Conservation (phyloP, 2,797 vertebrate genomes). For the Aulostomus chinensis region DNA sequence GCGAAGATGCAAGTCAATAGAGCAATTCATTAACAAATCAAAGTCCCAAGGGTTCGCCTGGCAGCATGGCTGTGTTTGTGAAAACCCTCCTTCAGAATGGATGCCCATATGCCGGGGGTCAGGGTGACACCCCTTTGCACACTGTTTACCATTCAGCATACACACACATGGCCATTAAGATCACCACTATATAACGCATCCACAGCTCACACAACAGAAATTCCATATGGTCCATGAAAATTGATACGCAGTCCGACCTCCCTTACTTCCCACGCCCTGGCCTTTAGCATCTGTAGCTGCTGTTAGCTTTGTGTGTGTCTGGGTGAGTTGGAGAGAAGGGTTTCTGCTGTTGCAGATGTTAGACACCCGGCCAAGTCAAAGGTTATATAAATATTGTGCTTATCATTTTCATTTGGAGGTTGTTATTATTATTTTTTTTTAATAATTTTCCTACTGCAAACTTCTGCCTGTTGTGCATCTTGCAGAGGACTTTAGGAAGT, state of each 20-base stretch:
- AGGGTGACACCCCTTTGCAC: constrained; percentile 89
- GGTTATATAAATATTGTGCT: constrained; percentile 75
- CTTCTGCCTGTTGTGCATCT: constrained; percentile 70
- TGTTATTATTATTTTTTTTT: too few relatives aligned
- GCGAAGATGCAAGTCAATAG: constrained; percentile 97
- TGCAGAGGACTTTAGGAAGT: constrained; percentile 78
- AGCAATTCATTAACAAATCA: constrained; percentile 99
- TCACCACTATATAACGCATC: constrained; percentile 93
- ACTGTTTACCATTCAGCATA: constrained; percentile 91
- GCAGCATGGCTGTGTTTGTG: constrained; percentile 87
- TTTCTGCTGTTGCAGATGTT: constrained; percentile 29
- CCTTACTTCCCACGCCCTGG: constrained; percentile 91
- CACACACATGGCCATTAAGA: constrained; percentile 92
- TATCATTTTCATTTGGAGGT: constrained; percentile 29
- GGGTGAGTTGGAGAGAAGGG: constrained; percentile 63
- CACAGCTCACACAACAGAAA: constrained; percentile 93
- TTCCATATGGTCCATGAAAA: constrained; percentile 99
- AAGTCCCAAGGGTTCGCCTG: constrained; percentile 88
- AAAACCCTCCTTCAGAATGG: constrained; percentile 90
- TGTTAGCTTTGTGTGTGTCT: constrained; percentile 34
- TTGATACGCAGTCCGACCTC: constrained; percentile 83
- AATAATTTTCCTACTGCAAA: not conserved
- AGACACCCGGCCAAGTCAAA: constrained; percentile 63
- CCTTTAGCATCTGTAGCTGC: constrained; percentile 21
- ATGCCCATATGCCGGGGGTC: constrained; percentile 97